Conservation (phyloP, 2,888 invertebrate species). For the Gastrophysa polygoni region DNA sequence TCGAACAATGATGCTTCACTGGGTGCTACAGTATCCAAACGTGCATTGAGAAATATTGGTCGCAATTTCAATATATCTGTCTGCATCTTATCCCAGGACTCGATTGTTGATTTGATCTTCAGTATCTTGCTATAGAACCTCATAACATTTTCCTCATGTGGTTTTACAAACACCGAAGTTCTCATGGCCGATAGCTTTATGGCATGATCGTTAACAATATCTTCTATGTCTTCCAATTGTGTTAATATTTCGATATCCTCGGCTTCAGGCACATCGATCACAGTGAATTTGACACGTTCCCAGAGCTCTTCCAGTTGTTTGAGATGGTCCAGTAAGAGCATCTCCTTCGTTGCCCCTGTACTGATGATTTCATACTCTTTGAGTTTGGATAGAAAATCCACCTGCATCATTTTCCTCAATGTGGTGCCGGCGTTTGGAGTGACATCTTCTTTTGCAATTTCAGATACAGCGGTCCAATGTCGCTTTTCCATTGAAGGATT, state of each 20-base stretch:
- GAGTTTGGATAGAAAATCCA: conserved; percentile 70
- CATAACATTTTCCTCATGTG: conserved; percentile 70
- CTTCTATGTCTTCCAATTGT: conserved; percentile 75
- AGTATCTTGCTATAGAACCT: conserved; percentile 74
- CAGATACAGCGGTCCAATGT: conserved; percentile 87
- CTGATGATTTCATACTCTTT: conserved; percentile 82
- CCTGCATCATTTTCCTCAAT: conserved; percentile 75
- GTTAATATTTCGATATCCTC: conserved; percentile 70
- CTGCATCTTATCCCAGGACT: conserved; percentile 82
- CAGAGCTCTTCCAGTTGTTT: conserved; percentile 79
- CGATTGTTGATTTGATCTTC: conserved; percentile 69
- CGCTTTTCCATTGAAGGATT: conserved; percentile 78
- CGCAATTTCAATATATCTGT: conserved; percentile 80
- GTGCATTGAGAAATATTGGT: conserved; percentile 81
- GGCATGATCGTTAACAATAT: conserved; percentile 78
- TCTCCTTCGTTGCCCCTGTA: conserved; percentile 78
- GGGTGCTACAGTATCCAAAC: conserved; percentile 65
- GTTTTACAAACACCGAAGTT: conserved; percentile 82
- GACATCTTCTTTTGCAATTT: conserved; percentile 68
- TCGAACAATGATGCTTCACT: conserved; percentile 53
- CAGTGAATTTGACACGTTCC: conserved; percentile 71
- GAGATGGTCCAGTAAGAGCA: conserved; percentile 72
- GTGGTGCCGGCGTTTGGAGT: conserved; percentile 81
- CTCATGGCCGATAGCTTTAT: conserved; percentile 82
- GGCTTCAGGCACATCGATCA: conserved; percentile 62